A percentile compares a stretch with the other conserved stretches of the same genome.
phyloP scores from a whole-genome alignment of 2,797 vertebrate species.

The Urophycis tenuis region DNA sequence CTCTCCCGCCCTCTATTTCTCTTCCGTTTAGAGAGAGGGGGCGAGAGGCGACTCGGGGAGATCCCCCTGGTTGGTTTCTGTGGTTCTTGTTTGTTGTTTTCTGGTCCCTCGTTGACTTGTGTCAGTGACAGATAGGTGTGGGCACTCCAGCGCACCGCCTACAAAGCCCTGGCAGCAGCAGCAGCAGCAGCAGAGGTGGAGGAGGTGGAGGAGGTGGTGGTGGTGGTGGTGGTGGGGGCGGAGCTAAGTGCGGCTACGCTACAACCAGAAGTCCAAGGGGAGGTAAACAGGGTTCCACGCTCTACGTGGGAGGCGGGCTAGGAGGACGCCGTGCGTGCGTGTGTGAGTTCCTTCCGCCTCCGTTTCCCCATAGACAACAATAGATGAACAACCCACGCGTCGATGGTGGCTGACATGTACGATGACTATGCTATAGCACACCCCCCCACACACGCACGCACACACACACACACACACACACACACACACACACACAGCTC shows the following conservation, averaged over 20 bases:
- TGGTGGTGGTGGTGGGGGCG: neutral
- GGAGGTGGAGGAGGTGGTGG: neutral
- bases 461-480: neutral
- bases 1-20: neutral
- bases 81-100: conserved; percentile 36
- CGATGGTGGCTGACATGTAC: neutral
- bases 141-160: neutral
- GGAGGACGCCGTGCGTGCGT: neutral
- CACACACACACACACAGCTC: neutral
- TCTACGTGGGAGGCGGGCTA: neutral
- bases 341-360: neutral
- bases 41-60: conserved; percentile 33
- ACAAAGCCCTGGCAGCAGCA: neutral
- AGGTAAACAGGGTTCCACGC: neutral
- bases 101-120: neutral
- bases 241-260: neutral
- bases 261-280: neutral
- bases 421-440: neutral
- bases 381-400: neutral
- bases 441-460: neutral
- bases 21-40: conserved; percentile 29
- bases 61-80: conserved; percentile 34
- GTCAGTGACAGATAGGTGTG: neutral
- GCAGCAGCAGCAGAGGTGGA: neutral
- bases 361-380: neutral